These are phyloP conservation scores for Anabas testudineus DNA, from an alignment of 2,797 vertebrate genomes.

Conservation along the genomic window DNA sequence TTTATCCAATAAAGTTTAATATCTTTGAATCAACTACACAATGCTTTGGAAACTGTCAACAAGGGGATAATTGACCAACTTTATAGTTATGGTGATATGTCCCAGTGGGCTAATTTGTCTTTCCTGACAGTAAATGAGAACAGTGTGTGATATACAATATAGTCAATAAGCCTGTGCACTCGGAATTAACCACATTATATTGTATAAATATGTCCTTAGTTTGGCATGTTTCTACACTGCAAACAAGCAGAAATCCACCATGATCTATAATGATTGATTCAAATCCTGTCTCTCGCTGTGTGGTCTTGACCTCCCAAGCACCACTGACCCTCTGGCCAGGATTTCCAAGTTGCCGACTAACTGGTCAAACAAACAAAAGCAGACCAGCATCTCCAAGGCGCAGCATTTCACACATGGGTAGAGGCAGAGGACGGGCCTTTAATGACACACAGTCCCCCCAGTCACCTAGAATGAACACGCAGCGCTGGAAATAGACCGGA, in stretches of 20 bases:
- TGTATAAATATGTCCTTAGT: slow-evolving; percentile 9
- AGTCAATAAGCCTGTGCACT: slow-evolving; percentile 19
- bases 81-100: slow-evolving; percentile 96
- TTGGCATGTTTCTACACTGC: background rate
- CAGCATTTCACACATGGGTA: slow-evolving; percentile 79
- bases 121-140: slow-evolving; percentile 91
- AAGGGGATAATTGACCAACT: slow-evolving; percentile 94
- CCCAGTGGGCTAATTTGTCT: slow-evolving; percentile 91
- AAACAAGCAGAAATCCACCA: background rate
- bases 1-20: slow-evolving; percentile 99
- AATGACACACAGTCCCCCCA: slow-evolving; percentile 78
- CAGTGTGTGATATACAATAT: slow-evolving; percentile 57
- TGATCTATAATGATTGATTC: background rate
- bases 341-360: slow-evolving; percentile 51
- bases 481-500: slow-evolving; percentile 81
- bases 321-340: slow-evolving; percentile 53
- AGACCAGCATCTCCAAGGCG: slow-evolving; percentile 75
- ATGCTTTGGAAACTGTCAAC: slow-evolving; percentile 94
- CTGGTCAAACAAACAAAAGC: slow-evolving; percentile 71
- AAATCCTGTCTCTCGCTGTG: background rate
- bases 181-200: slow-evolving; percentile 20
- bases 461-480: slow-evolving; percentile 81
- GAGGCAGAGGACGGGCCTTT: slow-evolving; percentile 75
- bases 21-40: slow-evolving; percentile 98
- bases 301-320: slow-evolving; percentile 52